Evolutionary conservation across 2,113 vertebrate genomes (phyloP), one percentile per base, ranked within the genome.

Genomic region (Engystomops pustulosus): DNA sequence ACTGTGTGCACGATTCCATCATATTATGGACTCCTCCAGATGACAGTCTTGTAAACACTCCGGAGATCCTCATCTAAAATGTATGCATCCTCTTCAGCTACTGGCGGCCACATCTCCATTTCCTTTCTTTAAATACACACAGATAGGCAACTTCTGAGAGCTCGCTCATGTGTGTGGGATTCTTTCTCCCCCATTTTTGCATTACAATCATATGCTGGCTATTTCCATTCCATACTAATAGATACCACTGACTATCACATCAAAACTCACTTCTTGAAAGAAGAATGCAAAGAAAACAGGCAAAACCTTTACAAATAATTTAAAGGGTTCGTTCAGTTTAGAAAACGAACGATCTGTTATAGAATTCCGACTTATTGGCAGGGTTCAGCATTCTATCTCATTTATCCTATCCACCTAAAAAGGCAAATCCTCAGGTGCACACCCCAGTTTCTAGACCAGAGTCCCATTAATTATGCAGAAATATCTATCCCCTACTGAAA

Each of bases 31-130:
- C 17, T 34, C 15, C 34, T 67, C 62, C 62, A 67, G 30, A 10
- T 67, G 62, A 67, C 62, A 36, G 62, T 67, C 30, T 18, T 36
- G 32, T 36, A 67, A 67, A 67, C 32, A 67, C 62, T 65, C 60
- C 6, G 15, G 30, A 36, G 17, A 67, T 67, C 30, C 32, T 67
- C 62, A 67, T 34, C 8, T 67, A 36, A 34, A 67, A 67, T 67
- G 62, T 36, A 67, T 67, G 30, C 62, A 20, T 34, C 62, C 62
- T 34, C 62, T 18, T n/a, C n/a, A n/a, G 30, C 62, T 36, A 18
- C 20, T 20, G 32, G 62, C 62, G n/a, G 60, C 32, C 32, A 34
- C 62, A 36, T 34, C 32, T 67, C 62, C 32, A 67, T 67, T 32
- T 67, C 30, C 36, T 36, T 30, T 62, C 25, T 62, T 36, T 67